phyloP scores from a whole-genome alignment of 2,888 invertebrate genomes.

The Caenorhabditis virilis region DNA sequence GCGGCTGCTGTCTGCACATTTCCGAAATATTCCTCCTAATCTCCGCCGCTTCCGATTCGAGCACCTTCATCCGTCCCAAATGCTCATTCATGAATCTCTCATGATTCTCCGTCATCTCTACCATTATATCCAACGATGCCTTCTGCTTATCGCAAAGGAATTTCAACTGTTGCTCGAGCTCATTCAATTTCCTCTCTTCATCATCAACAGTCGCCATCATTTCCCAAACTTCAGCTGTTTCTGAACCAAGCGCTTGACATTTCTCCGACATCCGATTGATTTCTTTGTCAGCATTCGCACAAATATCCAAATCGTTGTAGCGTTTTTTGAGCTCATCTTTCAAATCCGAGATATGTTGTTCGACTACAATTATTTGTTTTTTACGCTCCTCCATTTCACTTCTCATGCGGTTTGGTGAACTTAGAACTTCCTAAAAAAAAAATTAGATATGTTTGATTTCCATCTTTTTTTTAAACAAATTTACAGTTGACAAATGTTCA shows the following conservation, averaged over 20 bases:
- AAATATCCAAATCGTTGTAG: conserved; percentile 12
- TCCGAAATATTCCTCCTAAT: conserved; percentile 11
- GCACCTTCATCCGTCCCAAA: conserved; percentile 4
- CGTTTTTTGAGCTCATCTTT: conserved; percentile 3
- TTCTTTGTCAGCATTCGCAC: conserved; percentile 8
- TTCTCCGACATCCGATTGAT: not conserved
- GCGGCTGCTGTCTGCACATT: conserved; percentile 15
- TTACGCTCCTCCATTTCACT: conserved; percentile 13
- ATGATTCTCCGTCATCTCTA: conserved; percentile 10
- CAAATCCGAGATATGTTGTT: not conserved
- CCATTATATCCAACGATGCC: conserved; percentile 1
- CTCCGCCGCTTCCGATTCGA: conserved; percentile 9
- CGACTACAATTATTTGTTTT: conserved; percentile 19
- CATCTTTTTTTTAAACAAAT: not conserved
- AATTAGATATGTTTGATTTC: too few relatives aligned
- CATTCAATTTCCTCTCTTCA: conserved; percentile 7
- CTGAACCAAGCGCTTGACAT: not conserved
- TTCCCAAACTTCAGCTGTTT: not conserved
- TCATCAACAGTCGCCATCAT: conserved; percentile 6
- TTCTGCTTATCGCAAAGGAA: conserved; percentile 6
- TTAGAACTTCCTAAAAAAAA: conserved; percentile 15
- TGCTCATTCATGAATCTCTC: conserved; percentile 12
- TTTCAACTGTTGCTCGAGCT: conserved; percentile 8
- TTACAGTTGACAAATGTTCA: conserved; percentile 10
- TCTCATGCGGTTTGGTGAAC: conserved; percentile 16